These are phyloP conservation scores for Athrips mouffetella DNA, from an alignment of 2,888 invertebrate genomes.

Conservation along the genomic window DNA sequence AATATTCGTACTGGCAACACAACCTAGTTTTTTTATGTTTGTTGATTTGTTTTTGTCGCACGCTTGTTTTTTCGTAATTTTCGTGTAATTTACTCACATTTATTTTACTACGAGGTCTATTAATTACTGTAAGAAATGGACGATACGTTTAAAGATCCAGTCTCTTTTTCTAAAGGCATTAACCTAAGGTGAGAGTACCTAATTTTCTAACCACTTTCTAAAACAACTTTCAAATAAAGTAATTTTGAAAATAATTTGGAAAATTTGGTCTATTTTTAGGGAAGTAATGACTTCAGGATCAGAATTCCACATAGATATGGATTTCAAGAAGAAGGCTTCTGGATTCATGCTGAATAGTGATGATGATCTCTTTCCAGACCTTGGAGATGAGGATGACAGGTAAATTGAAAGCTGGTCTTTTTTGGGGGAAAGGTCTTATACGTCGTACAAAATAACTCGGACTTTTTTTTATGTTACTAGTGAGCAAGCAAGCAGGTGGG, in stretches of 20 bases:
- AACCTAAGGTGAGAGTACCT: constrained; percentile 46
- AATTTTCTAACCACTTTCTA: neutral
- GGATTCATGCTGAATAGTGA: constrained; percentile 35
- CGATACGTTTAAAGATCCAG: constrained; percentile 45
- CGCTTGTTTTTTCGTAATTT: neutral
- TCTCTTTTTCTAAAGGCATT: constrained; percentile 56
- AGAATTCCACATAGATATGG: constrained; percentile 57
- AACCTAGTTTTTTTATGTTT: too few relatives aligned
- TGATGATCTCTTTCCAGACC: constrained; percentile 44
- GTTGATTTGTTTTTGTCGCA: too few relatives aligned
- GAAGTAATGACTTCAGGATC: constrained; percentile 40
- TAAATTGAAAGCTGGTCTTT: too few relatives aligned
- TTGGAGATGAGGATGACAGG: constrained; percentile 44
- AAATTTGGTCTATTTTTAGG: too few relatives aligned
- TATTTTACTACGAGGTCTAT: neutral
- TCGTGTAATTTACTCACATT: neutral
- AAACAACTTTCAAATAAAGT: too few relatives aligned
- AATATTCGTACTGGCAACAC: too few relatives aligned
- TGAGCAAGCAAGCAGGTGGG: too few relatives aligned
- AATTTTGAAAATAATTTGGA: too few relatives aligned
- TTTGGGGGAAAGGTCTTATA: too few relatives aligned
- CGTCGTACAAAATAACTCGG: too few relatives aligned
- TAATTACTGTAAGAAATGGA: constrained; percentile 40
- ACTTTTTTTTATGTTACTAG: too few relatives aligned
- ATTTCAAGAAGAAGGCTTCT: constrained; percentile 45